phyloP scores from a whole-genome alignment of 23 tunicate genomes.

The Corella eumyota region DNA sequence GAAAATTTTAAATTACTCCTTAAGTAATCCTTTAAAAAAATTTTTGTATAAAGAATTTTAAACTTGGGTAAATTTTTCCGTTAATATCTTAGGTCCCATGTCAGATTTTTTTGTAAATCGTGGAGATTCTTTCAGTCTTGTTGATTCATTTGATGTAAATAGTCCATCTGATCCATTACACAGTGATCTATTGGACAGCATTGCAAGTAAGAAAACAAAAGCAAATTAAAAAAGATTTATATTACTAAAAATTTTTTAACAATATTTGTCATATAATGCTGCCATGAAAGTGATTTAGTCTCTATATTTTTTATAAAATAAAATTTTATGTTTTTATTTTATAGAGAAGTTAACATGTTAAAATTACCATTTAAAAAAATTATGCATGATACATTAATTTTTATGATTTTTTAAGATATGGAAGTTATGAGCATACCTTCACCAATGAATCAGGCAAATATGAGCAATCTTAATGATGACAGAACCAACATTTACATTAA shows the following conservation, averaged over 20 bases:
- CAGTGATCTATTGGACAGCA: conserved; percentile 12
- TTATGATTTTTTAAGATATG: conserved; percentile 29
- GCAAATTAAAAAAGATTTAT: not conserved
- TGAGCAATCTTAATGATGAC: conserved; percentile 8
- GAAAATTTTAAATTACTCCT: not conserved
- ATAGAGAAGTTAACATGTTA: not conserved
- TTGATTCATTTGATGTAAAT: conserved; percentile 10
- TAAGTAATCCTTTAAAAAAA: not conserved
- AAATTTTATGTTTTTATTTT: not conserved
- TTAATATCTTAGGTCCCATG: conserved; percentile 2
- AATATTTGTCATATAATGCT: not conserved
- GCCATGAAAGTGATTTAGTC: not conserved
- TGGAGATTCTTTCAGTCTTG: conserved; percentile 6
- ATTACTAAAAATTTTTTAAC: not conserved
- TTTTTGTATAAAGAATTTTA: not conserved
- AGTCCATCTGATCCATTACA: not conserved
- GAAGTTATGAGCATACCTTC: conserved; percentile 27
- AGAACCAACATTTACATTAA: conserved; percentile 28
- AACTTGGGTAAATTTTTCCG: not conserved
- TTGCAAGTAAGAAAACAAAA: conserved; percentile 15
- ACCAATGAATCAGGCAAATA: conserved; percentile 8
- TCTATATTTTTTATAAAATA: not conserved
- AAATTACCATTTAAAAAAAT: not conserved
- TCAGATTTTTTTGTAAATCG: conserved; percentile 3
- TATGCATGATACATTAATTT: too few species aligned